Evolutionary conservation across 1,140 invertebrate species (phyloP).

Genomic region (Musca domestica): DNA sequence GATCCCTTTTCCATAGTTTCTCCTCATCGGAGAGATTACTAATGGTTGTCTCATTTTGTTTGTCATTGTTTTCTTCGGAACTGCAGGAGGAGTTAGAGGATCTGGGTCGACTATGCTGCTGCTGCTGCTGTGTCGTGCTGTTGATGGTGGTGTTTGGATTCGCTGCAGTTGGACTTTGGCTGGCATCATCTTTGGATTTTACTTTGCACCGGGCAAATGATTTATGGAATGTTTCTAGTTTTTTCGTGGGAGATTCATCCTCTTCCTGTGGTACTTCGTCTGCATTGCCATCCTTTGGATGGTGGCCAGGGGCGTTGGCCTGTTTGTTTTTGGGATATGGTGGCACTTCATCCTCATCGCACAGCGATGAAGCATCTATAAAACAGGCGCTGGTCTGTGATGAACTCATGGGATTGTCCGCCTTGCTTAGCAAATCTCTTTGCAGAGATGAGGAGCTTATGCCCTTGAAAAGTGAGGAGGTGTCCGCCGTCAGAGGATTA

Average conservation of each 20-base stretch:
- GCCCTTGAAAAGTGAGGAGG: constrained; percentile 31
- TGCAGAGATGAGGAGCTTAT: constrained; percentile 40
- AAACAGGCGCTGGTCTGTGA: constrained; percentile 59
- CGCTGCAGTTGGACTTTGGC: background rate
- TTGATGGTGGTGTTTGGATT: background rate
- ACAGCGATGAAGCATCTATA: constrained; percentile 71
- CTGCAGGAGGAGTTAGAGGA: constrained; percentile 28
- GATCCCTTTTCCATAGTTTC: constrained; percentile 50
- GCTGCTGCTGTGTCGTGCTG: background rate
- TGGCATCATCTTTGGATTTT: constrained; percentile 22
- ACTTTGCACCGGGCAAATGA: constrained; percentile 48
- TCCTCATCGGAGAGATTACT: constrained; percentile 54
- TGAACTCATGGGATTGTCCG: constrained; percentile 30
- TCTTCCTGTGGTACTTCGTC: background rate
- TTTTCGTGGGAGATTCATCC: constrained; percentile 32
- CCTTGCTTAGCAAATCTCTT: constrained; percentile 44
- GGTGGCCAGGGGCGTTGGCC: background rate
- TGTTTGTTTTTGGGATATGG: constrained; percentile 36
- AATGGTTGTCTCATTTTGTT: constrained; percentile 28
- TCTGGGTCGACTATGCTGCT: constrained; percentile 22
- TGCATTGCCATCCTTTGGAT: background rate
- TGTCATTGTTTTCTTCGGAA: constrained; percentile 26
- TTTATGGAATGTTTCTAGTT: constrained; percentile 50
- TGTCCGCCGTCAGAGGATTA: constrained; percentile 24
- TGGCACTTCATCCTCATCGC: constrained; percentile 62